A percentile compares a stretch with the other conserved stretches of the same genome.
These are phyloP conservation scores for Lates japonicus DNA, from an alignment of 2,797 vertebrate genomes.

Conservation along the genomic window DNA sequence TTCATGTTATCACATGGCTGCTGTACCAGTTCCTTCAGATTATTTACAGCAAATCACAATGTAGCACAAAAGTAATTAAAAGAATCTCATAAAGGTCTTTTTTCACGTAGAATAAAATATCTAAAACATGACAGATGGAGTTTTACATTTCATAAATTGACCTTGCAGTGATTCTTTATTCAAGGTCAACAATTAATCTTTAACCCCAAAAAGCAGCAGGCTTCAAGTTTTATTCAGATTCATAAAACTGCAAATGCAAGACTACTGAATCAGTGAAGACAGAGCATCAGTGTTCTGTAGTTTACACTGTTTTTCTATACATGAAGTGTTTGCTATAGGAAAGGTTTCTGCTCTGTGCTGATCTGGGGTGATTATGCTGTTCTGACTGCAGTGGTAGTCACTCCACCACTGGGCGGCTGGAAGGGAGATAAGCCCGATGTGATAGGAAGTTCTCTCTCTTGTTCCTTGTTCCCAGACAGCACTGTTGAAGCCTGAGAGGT, in stretches of 20 bases:
- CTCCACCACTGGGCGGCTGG: neutral
- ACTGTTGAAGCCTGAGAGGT: conserved; percentile 83
- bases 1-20: neutral
- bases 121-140: neutral
- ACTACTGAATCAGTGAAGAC: too few species aligned
- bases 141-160: neutral
- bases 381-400: conserved; percentile 1
- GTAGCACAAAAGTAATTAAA: too few species aligned
- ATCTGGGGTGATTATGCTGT: conserved; percentile 24
- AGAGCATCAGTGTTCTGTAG: neutral
- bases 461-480: conserved; percentile 68
- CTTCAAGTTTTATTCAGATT: too few species aligned
- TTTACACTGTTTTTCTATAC: neutral
- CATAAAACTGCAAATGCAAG: too few species aligned
- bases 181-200: too few species aligned
- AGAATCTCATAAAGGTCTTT: too few species aligned
- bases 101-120: neutral
- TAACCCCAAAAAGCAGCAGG: too few species aligned
- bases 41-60: neutral
- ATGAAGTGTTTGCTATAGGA: neutral
- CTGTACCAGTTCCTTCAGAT: neutral
- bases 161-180: too few species aligned
- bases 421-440: conserved; percentile 8
- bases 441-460: conserved; percentile 17
- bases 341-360: neutral